Conservation (phyloP, 2,113 vertebrate genomes). For the Chionis minor region DNA sequence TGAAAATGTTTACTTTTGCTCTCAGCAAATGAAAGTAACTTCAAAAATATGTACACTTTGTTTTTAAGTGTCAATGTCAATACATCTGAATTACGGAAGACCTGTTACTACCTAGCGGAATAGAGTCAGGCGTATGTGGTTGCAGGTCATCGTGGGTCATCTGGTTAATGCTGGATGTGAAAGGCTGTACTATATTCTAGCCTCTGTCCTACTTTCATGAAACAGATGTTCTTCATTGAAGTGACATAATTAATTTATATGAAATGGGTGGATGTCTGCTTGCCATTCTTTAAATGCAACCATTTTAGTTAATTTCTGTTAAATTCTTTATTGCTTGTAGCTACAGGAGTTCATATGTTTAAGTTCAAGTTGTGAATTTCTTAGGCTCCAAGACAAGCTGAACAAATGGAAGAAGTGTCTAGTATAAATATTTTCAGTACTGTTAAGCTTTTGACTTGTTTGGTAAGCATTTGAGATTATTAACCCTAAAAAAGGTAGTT, state of each 20-base stretch:
- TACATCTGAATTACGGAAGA: background rate
- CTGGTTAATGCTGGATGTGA: slow-evolving; percentile 1
- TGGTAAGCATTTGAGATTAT: background rate
- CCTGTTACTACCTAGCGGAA: background rate
- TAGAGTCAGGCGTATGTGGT: background rate
- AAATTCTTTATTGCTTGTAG: background rate
- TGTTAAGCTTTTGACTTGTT: background rate
- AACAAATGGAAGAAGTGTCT: background rate
- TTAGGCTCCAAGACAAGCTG: background rate
- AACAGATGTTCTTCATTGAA: background rate
- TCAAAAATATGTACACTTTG: background rate
- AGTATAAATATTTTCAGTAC: background rate
- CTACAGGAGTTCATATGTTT: background rate
- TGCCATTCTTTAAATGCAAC: background rate
- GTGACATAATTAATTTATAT: background rate
- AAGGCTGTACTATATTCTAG: background rate
- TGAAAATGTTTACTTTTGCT: background rate
- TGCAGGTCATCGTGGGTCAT: background rate
- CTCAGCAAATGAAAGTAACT: background rate
- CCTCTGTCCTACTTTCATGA: background rate
- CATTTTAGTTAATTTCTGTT: background rate
- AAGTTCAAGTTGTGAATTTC: background rate
- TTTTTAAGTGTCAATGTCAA: background rate
- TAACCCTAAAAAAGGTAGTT: background rate
- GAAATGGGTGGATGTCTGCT: background rate